phyloP scores from a whole-genome alignment of 2,888 invertebrate genomes.

The Diploptera punctata region DNA sequence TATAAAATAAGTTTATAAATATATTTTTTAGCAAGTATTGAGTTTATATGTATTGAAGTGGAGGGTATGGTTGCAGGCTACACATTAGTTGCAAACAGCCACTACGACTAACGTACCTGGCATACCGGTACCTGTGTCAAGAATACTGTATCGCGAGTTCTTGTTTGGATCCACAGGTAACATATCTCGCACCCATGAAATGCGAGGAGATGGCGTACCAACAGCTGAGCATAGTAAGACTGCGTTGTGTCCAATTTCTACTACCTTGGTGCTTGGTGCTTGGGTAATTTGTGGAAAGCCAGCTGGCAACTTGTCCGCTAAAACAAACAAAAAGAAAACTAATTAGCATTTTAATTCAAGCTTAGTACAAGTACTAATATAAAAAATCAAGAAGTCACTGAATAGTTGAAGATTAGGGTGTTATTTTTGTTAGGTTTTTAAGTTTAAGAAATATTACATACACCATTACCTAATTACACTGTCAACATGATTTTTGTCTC shows the following conservation, averaged over 20 bases:
- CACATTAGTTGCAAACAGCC: constrained; percentile 11
- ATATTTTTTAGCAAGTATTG: too few relatives aligned
- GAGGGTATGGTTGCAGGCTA: constrained; percentile 3
- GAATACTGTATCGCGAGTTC: constrained; percentile 83
- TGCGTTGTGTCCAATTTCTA: constrained; percentile 93
- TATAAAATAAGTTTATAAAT: too few relatives aligned
- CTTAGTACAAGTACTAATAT: too few relatives aligned
- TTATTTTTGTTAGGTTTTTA: too few relatives aligned
- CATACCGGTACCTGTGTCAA: constrained; percentile 35
- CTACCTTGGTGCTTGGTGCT: constrained; percentile 90
- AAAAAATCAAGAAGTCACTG: too few relatives aligned
- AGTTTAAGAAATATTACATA: too few relatives aligned
- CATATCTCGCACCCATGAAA: constrained; percentile 94
- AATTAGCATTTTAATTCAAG: too few relatives aligned
- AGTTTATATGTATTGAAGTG: too few relatives aligned
- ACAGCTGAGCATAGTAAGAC: constrained; percentile 88
- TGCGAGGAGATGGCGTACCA: constrained; percentile 78
- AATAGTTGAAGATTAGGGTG: too few relatives aligned
- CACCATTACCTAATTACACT: too few relatives aligned
- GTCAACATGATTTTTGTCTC: too few relatives aligned
- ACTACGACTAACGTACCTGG: constrained; percentile 24
- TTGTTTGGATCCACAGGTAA: constrained; percentile 83
- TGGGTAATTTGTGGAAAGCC: constrained; percentile 93
- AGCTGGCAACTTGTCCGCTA: constrained; percentile 85
- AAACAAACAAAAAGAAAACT: constrained; percentile 51